A percentile compares a stretch with the other conserved stretches of the same genome.
Conservation (phyloP, 2,113 vertebrate species). For the Stigmatopora argus region DNA sequence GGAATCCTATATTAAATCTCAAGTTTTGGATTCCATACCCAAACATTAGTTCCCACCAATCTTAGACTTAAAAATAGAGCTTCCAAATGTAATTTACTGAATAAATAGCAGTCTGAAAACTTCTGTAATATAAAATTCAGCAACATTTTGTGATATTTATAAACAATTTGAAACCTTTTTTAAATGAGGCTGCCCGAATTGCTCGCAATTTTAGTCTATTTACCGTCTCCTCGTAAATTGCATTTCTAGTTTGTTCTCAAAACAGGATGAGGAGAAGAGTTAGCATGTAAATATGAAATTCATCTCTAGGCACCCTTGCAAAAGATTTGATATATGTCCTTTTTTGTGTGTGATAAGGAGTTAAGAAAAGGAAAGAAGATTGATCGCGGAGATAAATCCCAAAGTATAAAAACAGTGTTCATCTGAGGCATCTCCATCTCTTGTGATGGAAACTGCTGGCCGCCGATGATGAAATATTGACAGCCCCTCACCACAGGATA, state of each 20-base stretch:
- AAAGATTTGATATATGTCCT: background rate
- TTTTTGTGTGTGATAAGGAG: too few relatives aligned
- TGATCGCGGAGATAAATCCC: background rate
- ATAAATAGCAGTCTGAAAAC: background rate
- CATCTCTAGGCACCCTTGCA: background rate
- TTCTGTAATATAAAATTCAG: background rate
- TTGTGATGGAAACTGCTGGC: background rate
- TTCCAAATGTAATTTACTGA: background rate
- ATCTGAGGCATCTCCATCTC: background rate
- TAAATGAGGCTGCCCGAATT: background rate
- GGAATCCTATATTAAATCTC: too few relatives aligned
- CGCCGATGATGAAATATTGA: slow-evolving; percentile 7
- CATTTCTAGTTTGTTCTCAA: background rate
- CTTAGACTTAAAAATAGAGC: too few relatives aligned
- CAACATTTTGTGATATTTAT: background rate
- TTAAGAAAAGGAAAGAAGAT: background rate
- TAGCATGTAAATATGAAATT: background rate
- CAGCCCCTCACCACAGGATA: background rate
- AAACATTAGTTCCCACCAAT: too few relatives aligned
- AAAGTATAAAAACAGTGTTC: background rate
- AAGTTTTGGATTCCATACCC: too few relatives aligned
- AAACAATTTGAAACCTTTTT: background rate
- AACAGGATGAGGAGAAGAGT: background rate
- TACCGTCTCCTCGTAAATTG: background rate
- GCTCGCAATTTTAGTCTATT: background rate